Base-by-base conservation (phyloP, 2,888 invertebrate species). In the Nymphalis urticae region DNA sequence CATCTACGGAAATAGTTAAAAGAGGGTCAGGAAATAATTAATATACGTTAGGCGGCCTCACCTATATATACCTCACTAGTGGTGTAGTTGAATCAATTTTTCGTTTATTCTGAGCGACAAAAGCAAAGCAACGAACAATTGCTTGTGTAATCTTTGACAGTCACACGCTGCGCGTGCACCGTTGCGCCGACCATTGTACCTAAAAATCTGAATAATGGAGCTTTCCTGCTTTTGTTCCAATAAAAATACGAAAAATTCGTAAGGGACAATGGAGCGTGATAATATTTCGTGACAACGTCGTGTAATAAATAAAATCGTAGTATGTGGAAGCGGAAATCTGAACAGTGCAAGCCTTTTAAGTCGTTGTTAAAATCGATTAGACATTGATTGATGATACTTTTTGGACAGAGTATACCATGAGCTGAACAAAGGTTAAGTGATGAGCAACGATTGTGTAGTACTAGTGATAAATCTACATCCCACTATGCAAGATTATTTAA, bases 151-250 rank as follows among this genome's bases (percentile, higher is more conserved):
- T 89, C 83, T 84, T 85, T 83, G 86, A 89, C 89, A 91, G 90
- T 91, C 90, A 86, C 89, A 90, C 85, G 91, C 90, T 91, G 92
- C 86, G 92, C 88, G 85, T 82, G 85, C 90, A 89, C 86, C 81
- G 81, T 79, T 74, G 80, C 83, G 79, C 80, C 79, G 75, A 73
- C 87, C 83, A 90, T 91, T 90, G 89, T 90, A 77, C 83, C 84
- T 82, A 85, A 89, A 81, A 81, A 83, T 84, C 84, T 79, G 86
- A 88, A 91, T 89, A 91, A 91, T 88, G 85, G 83, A 86, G 82
- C 85, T 86, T 88, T 87, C 83, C 83, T 83, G 82, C 84, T 85
- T 84, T 89, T 89, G 86, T 87, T 79, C 78, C 67, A 82, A 85
- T 86, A 86, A 90, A 90, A 89, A 86, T 81, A 83, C 84, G 83